phyloP scores from a whole-genome alignment of 2,797 vertebrate species.

The Agapornis canus region DNA sequence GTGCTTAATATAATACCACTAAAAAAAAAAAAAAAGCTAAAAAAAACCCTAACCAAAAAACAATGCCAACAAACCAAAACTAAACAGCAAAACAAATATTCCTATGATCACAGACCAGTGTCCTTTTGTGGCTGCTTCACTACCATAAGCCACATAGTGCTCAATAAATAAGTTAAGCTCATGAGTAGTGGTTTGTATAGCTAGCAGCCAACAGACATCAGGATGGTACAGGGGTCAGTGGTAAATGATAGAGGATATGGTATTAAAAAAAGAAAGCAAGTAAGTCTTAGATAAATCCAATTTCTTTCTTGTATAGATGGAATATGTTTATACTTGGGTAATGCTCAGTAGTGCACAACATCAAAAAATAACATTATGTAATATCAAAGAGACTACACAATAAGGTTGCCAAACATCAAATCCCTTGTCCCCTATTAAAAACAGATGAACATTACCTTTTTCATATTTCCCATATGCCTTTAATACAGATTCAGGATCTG shows the following conservation, averaged over 20 bases:
- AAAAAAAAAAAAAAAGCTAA: neutral
- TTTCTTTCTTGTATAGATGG: slow-evolving; percentile 18
- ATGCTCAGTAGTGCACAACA: slow-evolving; percentile 20
- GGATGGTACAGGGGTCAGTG: slow-evolving; percentile 1
- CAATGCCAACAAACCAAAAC: neutral
- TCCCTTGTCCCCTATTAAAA: slow-evolving; percentile 41
- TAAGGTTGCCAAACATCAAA: slow-evolving; percentile 35
- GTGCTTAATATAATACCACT: neutral
- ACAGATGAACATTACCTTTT: slow-evolving; percentile 61
- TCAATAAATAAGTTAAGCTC: neutral
- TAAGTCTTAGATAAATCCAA: slow-evolving; percentile 33
- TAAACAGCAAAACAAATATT: neutral
- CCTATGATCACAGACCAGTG: fast-evolving
- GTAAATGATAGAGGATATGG: neutral
- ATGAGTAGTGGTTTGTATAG: neutral
- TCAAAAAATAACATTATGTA: slow-evolving; percentile 54
- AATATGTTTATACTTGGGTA: slow-evolving; percentile 6
- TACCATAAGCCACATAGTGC: neutral
- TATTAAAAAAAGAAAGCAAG: slow-evolving; percentile 6
- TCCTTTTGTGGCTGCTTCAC: neutral
- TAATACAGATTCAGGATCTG: slow-evolving; percentile 28
- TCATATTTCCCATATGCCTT: slow-evolving; percentile 55
- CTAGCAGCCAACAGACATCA: neutral
- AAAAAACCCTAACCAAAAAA: neutral
- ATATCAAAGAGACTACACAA: slow-evolving; percentile 19